These are phyloP conservation scores for Micoletzkya japonica DNA, from an alignment of 2,888 invertebrate genomes.

Conservation along the genomic window DNA sequence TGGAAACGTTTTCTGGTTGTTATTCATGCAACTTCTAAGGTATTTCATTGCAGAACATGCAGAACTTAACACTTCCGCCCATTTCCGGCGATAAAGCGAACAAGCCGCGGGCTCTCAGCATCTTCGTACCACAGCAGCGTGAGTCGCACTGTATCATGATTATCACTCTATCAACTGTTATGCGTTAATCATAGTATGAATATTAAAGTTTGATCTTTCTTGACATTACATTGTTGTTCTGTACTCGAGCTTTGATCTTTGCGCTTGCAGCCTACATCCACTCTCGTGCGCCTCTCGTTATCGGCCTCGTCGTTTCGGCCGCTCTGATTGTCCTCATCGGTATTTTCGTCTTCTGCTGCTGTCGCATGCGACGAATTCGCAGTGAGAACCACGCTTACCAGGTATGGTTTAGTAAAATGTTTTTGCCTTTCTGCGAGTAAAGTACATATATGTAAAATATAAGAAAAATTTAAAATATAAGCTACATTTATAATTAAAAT, in stretches of 20 bases:
- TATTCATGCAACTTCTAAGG: no score
- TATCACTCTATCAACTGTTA: no score
- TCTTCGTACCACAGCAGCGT: slow-evolving; percentile 37
- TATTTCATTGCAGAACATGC: slow-evolving; percentile 30
- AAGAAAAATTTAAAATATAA: no score
- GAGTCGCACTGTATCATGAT: slow-evolving; percentile 14
- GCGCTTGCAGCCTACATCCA: slow-evolving; percentile 5
- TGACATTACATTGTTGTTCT: no score
- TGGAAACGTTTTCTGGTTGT: no score
- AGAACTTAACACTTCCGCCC: slow-evolving; percentile 48
- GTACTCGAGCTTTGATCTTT: no score
- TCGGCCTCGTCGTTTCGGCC: slow-evolving; percentile 3
- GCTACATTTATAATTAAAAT: no score
- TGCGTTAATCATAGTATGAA: no score
- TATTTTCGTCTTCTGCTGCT: slow-evolving; percentile 29
- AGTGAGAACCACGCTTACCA: slow-evolving; percentile 30
- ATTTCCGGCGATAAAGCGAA: slow-evolving; percentile 35
- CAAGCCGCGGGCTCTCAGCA: slow-evolving; percentile 39
- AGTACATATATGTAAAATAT: no score
- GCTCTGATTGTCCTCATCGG: slow-evolving; percentile 26
- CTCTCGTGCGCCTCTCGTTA: slow-evolving; percentile 19
- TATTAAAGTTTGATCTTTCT: no score
- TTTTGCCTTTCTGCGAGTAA: no score
- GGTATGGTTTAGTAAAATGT: no score
- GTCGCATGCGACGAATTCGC: slow-evolving; percentile 29